phyloP scores from a whole-genome alignment of 2,797 vertebrate species.

The Diplodus puntazzo region DNA sequence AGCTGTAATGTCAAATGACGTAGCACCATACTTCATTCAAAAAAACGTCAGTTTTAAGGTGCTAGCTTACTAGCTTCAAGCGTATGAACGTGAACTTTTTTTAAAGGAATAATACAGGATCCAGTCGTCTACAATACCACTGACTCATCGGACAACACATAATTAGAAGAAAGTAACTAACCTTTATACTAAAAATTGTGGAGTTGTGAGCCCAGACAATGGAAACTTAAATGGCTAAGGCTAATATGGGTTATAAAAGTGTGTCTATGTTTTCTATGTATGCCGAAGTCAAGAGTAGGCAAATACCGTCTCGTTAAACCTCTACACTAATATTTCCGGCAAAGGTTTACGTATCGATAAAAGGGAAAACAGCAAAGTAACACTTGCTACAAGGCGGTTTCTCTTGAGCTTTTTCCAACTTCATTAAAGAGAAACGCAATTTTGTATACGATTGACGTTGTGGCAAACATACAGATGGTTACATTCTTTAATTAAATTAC shows the following conservation, averaged over 20 bases:
- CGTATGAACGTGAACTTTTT: not conserved
- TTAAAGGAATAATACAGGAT: not conserved
- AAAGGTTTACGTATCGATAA: not conserved
- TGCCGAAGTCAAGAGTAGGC: not conserved
- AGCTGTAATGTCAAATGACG: not conserved
- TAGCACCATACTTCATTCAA: conserved; percentile 15
- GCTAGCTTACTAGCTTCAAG: not conserved
- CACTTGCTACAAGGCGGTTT: not conserved
- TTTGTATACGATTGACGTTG: not conserved
- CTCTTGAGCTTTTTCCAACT: not conserved
- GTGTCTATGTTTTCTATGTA: not conserved
- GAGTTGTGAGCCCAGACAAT: not conserved
- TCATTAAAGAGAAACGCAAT: not conserved
- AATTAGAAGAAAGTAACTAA: not conserved
- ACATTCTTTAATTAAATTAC: fast-evolving
- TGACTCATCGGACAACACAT: not conserved
- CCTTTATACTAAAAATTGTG: not conserved
- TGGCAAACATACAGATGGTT: fast-evolving
- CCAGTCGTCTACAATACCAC: not conserved
- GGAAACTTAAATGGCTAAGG: not conserved
- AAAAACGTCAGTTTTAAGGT: not conserved
- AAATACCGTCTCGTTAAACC: not conserved
- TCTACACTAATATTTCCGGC: not conserved
- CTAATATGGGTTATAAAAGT: not conserved
- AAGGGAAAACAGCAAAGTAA: not conserved